A percentile compares a stretch with the other conserved stretches of the same genome.
Evolutionary conservation across 37 sponge, comb jelly and placozoan genomes (phyloP).

Genomic region (Cliona cf. orientalis): DNA sequence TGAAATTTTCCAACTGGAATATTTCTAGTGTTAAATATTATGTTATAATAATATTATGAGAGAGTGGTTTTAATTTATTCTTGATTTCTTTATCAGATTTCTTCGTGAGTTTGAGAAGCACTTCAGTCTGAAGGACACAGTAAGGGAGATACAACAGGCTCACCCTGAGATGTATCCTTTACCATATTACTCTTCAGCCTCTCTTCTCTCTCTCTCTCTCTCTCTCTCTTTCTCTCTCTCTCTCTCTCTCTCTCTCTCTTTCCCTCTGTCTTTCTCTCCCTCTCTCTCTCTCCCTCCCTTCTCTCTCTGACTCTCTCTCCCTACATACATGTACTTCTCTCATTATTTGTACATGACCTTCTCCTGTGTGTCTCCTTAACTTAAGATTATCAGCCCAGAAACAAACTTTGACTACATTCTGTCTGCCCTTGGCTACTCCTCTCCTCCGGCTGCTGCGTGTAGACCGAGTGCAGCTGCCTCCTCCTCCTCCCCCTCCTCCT

Average conservation of each 20-base stretch:
- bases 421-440: slow-evolving; percentile 23
- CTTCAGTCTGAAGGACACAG: slow-evolving; percentile 31
- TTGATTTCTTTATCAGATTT: no score
- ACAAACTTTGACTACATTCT: slow-evolving; percentile 56
- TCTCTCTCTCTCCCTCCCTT: not conserved
- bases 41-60: not conserved
- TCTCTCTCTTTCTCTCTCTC: not conserved
- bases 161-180: slow-evolving; percentile 61
- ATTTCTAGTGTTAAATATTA: slow-evolving; percentile 24
- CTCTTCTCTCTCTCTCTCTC: not conserved
- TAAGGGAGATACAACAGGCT: slow-evolving; percentile 8
- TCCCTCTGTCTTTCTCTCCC: not conserved
- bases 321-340: not conserved
- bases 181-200: no score
- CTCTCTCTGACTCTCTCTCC: not conserved
- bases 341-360: not conserved
- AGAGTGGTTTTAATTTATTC: not conserved
- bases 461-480: not conserved
- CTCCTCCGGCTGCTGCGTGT: not conserved
- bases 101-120: slow-evolving; percentile 63
- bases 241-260: no score
- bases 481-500: no score
- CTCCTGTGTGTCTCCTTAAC: not conserved
- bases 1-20: no score
- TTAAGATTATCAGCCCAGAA: slow-evolving; percentile 27